A percentile compares a stretch with the other conserved stretches of the same genome.
These are phyloP conservation scores for Sebastes taczanowskii DNA, from an alignment of 2,797 vertebrate species.

Conservation along the genomic window DNA sequence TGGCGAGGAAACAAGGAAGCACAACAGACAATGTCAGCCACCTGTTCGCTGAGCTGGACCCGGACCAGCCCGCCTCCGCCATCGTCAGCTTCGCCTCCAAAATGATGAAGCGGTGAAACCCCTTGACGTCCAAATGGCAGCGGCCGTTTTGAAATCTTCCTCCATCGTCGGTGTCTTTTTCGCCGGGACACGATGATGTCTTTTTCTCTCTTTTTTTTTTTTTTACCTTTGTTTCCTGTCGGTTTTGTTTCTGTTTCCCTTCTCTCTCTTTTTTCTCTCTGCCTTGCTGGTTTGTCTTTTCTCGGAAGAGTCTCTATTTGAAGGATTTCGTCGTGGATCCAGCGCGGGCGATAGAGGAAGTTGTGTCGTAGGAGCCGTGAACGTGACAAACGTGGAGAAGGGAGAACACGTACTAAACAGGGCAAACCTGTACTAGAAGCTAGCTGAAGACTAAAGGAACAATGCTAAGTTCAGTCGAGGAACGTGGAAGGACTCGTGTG, in stretches of 20 bases:
- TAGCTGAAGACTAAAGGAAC: conserved; percentile 58
- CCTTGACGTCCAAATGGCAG: conserved; percentile 75
- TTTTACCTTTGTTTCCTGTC: conserved; percentile 27
- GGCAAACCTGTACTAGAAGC: conserved; percentile 30
- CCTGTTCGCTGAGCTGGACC: conserved; percentile 96
- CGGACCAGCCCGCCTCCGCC: conserved; percentile 91
- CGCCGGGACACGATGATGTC: conserved; percentile 54
- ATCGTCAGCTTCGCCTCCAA: conserved; percentile 96
- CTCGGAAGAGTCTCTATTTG: conserved; percentile 62
- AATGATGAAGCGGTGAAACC: conserved; percentile 87
- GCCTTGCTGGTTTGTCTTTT: conserved; percentile 71
- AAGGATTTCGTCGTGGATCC: conserved; percentile 81
- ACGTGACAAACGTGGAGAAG: conserved; percentile 74
- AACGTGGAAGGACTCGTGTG: conserved; percentile 62
- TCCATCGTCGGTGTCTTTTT: conserved; percentile 50
- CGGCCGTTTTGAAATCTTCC: conserved; percentile 51
- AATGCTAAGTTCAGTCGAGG: conserved; percentile 60
- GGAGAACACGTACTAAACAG: conserved; percentile 29
- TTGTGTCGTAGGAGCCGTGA: conserved; percentile 79
- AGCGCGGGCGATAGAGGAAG: conserved; percentile 84
- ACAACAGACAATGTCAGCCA: conserved; percentile 98
- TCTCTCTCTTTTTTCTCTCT: conserved; percentile 53
- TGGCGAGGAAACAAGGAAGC: conserved; percentile 97
- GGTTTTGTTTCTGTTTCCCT: conserved; percentile 41
- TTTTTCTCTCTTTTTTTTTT: background rate